Evolutionary conservation across 2,888 invertebrate genomes (phyloP).

Genomic region (Byasa hedistus): DNA sequence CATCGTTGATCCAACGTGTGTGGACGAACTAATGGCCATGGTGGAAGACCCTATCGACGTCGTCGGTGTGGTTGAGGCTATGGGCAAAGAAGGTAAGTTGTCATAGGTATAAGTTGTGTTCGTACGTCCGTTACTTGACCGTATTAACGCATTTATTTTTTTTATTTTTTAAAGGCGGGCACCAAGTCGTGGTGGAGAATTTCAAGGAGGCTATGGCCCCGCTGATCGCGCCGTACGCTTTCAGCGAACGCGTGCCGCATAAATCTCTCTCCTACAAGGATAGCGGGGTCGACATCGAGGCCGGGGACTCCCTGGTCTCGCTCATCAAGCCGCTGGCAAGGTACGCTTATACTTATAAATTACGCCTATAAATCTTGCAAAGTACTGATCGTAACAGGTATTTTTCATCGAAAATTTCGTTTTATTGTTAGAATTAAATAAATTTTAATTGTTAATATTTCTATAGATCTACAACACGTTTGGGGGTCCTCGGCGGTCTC

Average conservation of each 20-base stretch:
- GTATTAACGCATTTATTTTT: too few relatives aligned
- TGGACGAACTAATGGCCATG: constrained; percentile 61
- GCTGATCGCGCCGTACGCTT: constrained; percentile 51
- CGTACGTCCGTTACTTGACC: too few relatives aligned
- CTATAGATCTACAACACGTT: constrained; percentile 82
- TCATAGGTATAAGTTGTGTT: too few relatives aligned
- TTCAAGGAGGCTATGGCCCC: constrained; percentile 83
- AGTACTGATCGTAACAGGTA: too few relatives aligned
- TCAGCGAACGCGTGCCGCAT: constrained; percentile 46
- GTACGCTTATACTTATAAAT: constrained; percentile 39
- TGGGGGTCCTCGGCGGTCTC: constrained; percentile 86
- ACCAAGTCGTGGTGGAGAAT: constrained; percentile 82
- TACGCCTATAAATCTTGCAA: too few relatives aligned
- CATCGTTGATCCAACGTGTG: constrained; percentile 83
- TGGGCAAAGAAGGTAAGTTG: constrained; percentile 59
- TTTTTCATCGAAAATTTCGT: too few relatives aligned
- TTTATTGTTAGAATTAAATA: too few relatives aligned
- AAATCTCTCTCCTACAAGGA: constrained; percentile 86
- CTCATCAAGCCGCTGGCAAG: constrained; percentile 84
- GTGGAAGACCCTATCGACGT: constrained; percentile 49
- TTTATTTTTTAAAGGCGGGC: constrained; percentile 57
- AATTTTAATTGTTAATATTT: constrained; percentile 1
- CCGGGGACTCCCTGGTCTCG: constrained; percentile 89
- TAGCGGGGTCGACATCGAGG: constrained; percentile 92
- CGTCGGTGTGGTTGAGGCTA: constrained; percentile 47